phyloP scores from a whole-genome alignment of 2,113 vertebrate genomes.

The Echinops telfairi region DNA sequence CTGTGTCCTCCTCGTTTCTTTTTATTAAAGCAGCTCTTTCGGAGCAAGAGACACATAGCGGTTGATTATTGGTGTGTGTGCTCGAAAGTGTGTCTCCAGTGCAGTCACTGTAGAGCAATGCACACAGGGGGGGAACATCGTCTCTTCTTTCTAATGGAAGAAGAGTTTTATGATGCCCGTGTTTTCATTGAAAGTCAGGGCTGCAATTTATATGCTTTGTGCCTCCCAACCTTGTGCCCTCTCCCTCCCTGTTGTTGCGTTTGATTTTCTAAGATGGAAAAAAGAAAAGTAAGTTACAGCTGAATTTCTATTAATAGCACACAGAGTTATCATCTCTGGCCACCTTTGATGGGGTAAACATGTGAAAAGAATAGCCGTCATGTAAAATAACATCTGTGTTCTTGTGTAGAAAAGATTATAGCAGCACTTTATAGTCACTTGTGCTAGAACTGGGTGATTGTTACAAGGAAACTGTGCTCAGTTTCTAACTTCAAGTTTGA shows the following conservation, averaged over 20 bases:
- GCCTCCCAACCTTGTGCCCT: constrained; percentile 51
- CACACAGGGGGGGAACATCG: constrained; percentile 16
- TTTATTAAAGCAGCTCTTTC: constrained; percentile 66
- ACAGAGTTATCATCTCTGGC: constrained; percentile 9
- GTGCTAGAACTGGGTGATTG: background rate
- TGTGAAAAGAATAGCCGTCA: background rate
- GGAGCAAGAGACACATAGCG: constrained; percentile 12
- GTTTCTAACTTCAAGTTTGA: background rate
- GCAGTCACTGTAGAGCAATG: background rate
- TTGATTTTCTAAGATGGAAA: constrained; percentile 65
- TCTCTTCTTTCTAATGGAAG: constrained; percentile 64
- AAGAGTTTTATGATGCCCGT: constrained; percentile 69
- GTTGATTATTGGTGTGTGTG: constrained; percentile 42
- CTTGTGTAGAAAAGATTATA: background rate
- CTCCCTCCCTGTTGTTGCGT: constrained; percentile 55
- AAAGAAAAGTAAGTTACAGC: background rate
- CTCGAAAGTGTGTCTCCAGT: background rate
- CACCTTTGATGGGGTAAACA: background rate
- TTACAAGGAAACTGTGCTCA: background rate
- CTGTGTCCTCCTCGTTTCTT: constrained; percentile 15
- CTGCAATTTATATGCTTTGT: constrained; percentile 58
- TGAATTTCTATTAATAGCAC: constrained; percentile 47
- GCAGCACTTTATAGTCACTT: background rate
- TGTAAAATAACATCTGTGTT: background rate
- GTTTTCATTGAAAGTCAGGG: constrained; percentile 68